Percentiles rank a stretch among this genome's conserved stretches.
Conservation (phyloP, 2,797 vertebrate species). For the Aeoliscus strigatus region DNA sequence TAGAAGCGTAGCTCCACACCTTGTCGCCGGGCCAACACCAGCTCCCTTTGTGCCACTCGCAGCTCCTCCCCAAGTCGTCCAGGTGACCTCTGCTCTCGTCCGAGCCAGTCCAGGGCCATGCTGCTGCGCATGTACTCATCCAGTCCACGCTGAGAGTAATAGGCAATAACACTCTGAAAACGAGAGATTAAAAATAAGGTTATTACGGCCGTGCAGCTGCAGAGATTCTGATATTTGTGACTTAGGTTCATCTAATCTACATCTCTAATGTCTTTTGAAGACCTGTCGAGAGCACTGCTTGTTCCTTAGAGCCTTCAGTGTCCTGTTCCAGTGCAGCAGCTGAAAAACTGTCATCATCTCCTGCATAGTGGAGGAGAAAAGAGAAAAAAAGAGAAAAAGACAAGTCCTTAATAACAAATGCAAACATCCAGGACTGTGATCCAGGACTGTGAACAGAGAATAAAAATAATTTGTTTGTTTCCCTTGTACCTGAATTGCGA, state of each 20-base stretch:
- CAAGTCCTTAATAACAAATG: slow-evolving; percentile 16
- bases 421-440: slow-evolving; percentile 18
- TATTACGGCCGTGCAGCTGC: background rate
- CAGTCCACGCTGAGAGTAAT: slow-evolving; percentile 83
- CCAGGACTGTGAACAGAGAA: too few species aligned
- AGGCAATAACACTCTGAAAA: slow-evolving; percentile 84
- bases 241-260: background rate
- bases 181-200: slow-evolving; percentile 10
- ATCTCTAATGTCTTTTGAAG: slow-evolving; percentile 15
- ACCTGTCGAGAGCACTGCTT: slow-evolving; percentile 86
- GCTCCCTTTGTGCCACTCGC: slow-evolving; percentile 77
- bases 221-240: slow-evolving; percentile 1
- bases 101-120: slow-evolving; percentile 92
- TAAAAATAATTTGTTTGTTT: too few species aligned
- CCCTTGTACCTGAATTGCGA: too few species aligned
- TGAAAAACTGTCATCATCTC: slow-evolving; percentile 94
- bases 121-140: slow-evolving; percentile 86
- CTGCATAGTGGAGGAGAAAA: slow-evolving; percentile 52
- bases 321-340: slow-evolving; percentile 90
- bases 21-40: slow-evolving; percentile 79
- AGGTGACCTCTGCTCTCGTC: slow-evolving; percentile 77
- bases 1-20: slow-evolving; percentile 87
- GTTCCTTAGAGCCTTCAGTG: slow-evolving; percentile 83
- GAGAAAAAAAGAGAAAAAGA: slow-evolving; percentile 3
- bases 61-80: slow-evolving; percentile 83